These are phyloP conservation scores for Tinea pellionella DNA, from an alignment of 2,888 invertebrate species.

Conservation along the genomic window DNA sequence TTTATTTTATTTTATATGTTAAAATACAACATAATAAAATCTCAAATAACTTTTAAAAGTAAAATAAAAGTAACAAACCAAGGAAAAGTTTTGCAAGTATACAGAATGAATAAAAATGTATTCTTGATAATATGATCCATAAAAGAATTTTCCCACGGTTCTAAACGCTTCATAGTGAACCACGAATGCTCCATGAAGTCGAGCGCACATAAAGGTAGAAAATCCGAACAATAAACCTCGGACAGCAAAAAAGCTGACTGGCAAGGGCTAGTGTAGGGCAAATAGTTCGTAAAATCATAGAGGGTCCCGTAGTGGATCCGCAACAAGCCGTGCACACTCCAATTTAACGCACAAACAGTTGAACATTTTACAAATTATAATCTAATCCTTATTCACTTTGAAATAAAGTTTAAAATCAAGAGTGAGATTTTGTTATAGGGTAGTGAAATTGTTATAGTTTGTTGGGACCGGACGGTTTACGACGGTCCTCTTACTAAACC, in stretches of 20 bases:
- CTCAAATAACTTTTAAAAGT: constrained; percentile 16
- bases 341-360: background rate
- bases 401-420: background rate
- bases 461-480: constrained; percentile 57
- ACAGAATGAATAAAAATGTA: background rate
- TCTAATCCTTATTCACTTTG: background rate
- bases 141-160: constrained; percentile 55
- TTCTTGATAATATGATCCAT: background rate
- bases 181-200: constrained; percentile 60
- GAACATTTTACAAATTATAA: background rate
- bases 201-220: constrained; percentile 66
- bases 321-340: constrained; percentile 20
- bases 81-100: background rate
- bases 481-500: constrained; percentile 65
- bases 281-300: constrained; percentile 68
- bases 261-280: constrained; percentile 37
- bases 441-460: constrained; percentile 3
- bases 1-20: background rate
- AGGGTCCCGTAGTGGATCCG: constrained; percentile 58
- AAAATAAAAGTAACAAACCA: too few relatives aligned
- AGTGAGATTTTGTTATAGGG: background rate
- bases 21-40: background rate
- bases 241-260: constrained; percentile 56
- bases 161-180: constrained; percentile 66
- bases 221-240: constrained; percentile 67